Conservation (phyloP, 2,113 vertebrate species). For the Austrofundulus limnaeus region DNA sequence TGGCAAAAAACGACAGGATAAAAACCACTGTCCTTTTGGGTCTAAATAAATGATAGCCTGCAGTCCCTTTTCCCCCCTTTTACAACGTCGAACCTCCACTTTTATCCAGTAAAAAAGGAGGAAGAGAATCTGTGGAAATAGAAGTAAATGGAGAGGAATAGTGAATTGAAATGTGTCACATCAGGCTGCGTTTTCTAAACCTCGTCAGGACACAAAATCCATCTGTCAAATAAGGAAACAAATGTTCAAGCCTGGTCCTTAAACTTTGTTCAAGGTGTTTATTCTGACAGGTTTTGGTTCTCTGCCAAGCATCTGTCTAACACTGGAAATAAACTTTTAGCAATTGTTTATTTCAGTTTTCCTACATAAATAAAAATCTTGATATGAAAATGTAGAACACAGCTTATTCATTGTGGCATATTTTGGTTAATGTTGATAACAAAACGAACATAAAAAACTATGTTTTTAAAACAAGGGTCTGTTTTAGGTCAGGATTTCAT, state of each 20-base stretch:
- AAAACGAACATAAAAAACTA: too few relatives aligned
- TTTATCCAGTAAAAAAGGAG: slow-evolving; percentile 48
- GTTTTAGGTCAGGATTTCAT: too few relatives aligned
- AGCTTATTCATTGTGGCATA: background rate
- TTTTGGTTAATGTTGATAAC: background rate
- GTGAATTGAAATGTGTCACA: slow-evolving; percentile 50
- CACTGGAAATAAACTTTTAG: too few relatives aligned
- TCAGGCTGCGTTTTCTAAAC: slow-evolving; percentile 37
- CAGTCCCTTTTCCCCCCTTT: slow-evolving; percentile 57
- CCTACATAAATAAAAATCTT: background rate
- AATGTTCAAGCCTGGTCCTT: background rate
- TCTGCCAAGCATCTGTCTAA: background rate
- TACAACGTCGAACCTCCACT: slow-evolving; percentile 59
- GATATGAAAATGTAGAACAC: too few relatives aligned
- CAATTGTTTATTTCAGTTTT: background rate
- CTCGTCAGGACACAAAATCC: slow-evolving; percentile 29
- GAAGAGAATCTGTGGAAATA: slow-evolving; percentile 51
- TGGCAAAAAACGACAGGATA: slow-evolving; percentile 22
- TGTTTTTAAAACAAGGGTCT: background rate
- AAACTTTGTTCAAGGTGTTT: too few relatives aligned
- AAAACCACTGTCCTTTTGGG: slow-evolving; percentile 56
- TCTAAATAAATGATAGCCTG: slow-evolving; percentile 71
- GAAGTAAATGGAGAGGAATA: slow-evolving; percentile 47
- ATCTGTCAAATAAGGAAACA: slow-evolving; percentile 26
- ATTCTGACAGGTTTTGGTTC: background rate